These are phyloP conservation scores for Pemphredon lugubris DNA, from an alignment of 2,888 invertebrate genomes.

Conservation along the genomic window DNA sequence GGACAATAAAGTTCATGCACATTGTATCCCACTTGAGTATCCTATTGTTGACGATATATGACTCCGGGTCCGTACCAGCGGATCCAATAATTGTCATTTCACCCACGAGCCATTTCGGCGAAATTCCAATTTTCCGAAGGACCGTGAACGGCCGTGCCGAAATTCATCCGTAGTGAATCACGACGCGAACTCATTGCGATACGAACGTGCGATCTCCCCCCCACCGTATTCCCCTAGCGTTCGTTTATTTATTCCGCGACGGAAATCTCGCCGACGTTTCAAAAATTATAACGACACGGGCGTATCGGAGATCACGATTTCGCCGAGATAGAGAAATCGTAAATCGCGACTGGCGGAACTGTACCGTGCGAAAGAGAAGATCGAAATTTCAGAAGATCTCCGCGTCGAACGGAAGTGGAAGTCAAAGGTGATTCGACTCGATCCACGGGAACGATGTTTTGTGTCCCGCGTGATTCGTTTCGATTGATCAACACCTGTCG, in stretches of 20 bases:
- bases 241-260: neutral
- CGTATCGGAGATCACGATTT: neutral
- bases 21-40: conserved; percentile 72
- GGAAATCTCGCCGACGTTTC: neutral
- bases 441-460: neutral
- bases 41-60: conserved; percentile 62
- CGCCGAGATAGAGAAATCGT: neutral
- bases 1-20: conserved; percentile 77
- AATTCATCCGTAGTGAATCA: conserved; percentile 50
- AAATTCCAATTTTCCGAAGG: conserved; percentile 59
- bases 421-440: neutral
- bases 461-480: neutral
- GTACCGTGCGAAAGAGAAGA: conserved; percentile 5
- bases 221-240: no score
- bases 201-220: no score
- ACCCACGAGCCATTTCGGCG: conserved; percentile 57
- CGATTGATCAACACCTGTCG: neutral
- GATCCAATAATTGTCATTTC: conserved; percentile 66
- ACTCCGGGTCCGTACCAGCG: conserved; percentile 36
- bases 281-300: no score
- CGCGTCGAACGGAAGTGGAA: neutral
- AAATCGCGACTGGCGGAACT: neutral
- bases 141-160: conserved; percentile 47
- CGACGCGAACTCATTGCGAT: neutral
- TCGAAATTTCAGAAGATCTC: neutral